Evolutionary conservation across 2,113 vertebrate species (phyloP).

Genomic region (Melanostigma gelatinosum): DNA sequence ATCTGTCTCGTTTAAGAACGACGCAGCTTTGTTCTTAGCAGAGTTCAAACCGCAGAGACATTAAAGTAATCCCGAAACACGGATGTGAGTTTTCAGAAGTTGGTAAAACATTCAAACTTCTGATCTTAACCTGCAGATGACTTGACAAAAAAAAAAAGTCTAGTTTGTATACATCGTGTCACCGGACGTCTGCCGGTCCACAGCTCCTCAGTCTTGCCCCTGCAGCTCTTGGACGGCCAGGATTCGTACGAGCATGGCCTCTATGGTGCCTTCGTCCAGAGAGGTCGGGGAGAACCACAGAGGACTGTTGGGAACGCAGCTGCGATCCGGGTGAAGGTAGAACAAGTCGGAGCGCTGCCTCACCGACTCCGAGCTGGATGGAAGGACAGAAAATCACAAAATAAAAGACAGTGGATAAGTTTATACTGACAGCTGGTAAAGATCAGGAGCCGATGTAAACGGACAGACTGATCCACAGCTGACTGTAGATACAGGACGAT

Average conservation of each 20-base stretch:
- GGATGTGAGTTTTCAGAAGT: background rate
- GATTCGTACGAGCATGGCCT: constrained; percentile 91
- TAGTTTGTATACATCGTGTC: background rate
- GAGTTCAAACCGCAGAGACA: background rate
- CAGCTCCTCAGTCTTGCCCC: constrained; percentile 68
- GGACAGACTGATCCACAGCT: background rate
- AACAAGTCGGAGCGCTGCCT: constrained; percentile 89
- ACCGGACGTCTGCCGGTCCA: background rate
- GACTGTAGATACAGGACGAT: background rate
- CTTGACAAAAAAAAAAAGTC: background rate
- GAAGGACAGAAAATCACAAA: background rate
- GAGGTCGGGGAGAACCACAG: constrained; percentile 91
- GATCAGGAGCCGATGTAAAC: background rate
- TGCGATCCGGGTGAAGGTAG: constrained; percentile 90
- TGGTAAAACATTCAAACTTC: background rate
- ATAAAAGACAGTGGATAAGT: constrained; percentile 33
- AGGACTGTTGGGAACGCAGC: constrained; percentile 91
- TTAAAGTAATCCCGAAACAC: background rate
- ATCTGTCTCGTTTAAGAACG: background rate
- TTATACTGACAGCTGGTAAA: background rate
- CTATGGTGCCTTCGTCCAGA: constrained; percentile 87
- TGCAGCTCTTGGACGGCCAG: constrained; percentile 90
- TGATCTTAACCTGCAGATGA: background rate
- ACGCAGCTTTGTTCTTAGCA: background rate
- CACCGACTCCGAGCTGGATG: constrained; percentile 87